Evolutionary conservation across 2,888 invertebrate genomes (phyloP).

Genomic region (Dysmachus trigonus): DNA sequence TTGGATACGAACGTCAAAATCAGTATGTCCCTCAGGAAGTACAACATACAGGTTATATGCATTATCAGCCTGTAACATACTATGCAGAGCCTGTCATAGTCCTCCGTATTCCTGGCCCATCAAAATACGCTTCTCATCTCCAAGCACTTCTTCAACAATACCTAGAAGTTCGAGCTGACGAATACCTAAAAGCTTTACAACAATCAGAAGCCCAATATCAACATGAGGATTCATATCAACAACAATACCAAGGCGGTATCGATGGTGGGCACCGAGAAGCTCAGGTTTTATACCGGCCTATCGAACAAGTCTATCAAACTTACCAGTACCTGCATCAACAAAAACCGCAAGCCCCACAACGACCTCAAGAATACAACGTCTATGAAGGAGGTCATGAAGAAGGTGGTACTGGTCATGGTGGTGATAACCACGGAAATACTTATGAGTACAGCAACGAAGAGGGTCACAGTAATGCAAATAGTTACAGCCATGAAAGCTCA

Average conservation of each 20-base stretch:
- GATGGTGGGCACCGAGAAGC: slow-evolving; percentile 42
- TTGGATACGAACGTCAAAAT: slow-evolving; percentile 30
- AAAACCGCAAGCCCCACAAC: neutral
- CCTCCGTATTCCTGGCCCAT: slow-evolving; percentile 62
- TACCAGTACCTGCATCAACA: slow-evolving; percentile 2
- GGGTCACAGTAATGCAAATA: neutral
- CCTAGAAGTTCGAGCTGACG: slow-evolving; percentile 62
- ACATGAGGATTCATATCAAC: slow-evolving; percentile 39
- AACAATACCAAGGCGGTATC: slow-evolving; percentile 45
- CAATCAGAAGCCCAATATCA: slow-evolving; percentile 58
- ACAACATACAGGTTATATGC: slow-evolving; percentile 44
- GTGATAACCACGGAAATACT: neutral
- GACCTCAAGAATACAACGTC: neutral
- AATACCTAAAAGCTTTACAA: slow-evolving; percentile 61
- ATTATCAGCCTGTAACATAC: slow-evolving; percentile 42
- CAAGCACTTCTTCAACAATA: slow-evolving; percentile 63
- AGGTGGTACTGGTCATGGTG: neutral
- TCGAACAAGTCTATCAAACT: slow-evolving; percentile 28
- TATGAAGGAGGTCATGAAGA: neutral
- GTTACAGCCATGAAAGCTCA: neutral
- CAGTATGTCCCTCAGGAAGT: slow-evolving; percentile 15
- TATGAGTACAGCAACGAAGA: slow-evolving; percentile 23
- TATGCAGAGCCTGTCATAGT: slow-evolving; percentile 62
- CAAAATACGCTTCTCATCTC: slow-evolving; percentile 63
- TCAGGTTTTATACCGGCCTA: neutral